phyloP scores from a whole-genome alignment of 2,888 invertebrate genomes.

The Drosophila lutescens region DNA sequence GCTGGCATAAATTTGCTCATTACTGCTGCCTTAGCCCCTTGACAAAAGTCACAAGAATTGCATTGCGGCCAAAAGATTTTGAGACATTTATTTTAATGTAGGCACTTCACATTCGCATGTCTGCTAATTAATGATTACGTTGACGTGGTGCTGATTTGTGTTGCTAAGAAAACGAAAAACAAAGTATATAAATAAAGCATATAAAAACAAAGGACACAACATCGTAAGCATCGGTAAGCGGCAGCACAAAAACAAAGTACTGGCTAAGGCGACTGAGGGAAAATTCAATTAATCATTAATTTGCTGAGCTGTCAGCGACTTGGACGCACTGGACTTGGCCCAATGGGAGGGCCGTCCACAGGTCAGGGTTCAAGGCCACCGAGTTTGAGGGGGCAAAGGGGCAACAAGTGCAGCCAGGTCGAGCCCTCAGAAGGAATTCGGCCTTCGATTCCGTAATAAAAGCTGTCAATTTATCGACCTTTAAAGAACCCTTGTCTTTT shows the following conservation, averaged over 20 bases:
- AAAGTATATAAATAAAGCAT: too few species aligned
- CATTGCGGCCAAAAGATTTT: conserved; percentile 1
- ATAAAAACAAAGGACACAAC: neutral
- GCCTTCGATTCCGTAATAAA: too few species aligned
- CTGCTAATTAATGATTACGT: conserved; percentile 44
- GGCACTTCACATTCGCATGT: neutral
- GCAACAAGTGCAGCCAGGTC: conserved; percentile 5
- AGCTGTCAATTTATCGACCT: neutral
- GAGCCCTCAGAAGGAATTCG: neutral
- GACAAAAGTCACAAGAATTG: conserved; percentile 3
- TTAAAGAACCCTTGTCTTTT: too few species aligned
- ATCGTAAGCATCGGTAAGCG: too few species aligned
- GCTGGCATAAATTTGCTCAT: conserved; percentile 7
- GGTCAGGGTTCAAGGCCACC: conserved; percentile 24
- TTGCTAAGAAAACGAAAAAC: conserved; percentile 2
- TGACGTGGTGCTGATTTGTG: conserved; percentile 15
- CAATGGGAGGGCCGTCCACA: neutral
- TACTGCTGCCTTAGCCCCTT: neutral
- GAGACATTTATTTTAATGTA: neutral
- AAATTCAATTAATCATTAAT: conserved; percentile 67
- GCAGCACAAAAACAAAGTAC: neutral
- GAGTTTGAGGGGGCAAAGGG: neutral
- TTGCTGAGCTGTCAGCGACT: conserved; percentile 46
- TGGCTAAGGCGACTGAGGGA: conserved; percentile 1
- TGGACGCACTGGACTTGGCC: neutral